Evolutionary conservation across 2,113 vertebrate genomes (phyloP).

Genomic region (Malurus elegans): DNA sequence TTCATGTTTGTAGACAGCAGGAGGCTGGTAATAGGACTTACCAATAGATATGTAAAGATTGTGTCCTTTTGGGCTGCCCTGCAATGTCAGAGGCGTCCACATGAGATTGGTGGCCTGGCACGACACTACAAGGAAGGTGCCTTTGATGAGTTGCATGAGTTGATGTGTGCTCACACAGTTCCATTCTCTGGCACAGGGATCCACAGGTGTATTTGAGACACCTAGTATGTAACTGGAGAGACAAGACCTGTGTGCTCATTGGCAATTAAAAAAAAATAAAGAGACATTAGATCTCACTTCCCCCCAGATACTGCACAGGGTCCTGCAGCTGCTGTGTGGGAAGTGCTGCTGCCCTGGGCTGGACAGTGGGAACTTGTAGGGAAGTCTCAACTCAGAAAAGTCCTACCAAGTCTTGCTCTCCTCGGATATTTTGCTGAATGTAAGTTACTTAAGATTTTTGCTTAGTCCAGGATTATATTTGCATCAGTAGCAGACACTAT

Average conservation of each 20-base stretch:
- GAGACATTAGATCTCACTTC: neutral
- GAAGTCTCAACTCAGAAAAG: neutral
- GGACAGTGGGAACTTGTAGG: neutral
- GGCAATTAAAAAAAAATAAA: neutral
- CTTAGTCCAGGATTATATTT: neutral
- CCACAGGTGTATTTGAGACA: neutral
- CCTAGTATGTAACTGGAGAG: neutral
- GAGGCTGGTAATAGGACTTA: neutral
- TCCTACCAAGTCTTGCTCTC: neutral
- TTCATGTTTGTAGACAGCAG: neutral
- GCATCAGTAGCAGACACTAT: neutral
- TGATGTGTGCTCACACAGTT: neutral
- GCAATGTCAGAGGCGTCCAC: rapidly evolving
- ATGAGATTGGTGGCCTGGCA: neutral
- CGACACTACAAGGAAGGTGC: neutral
- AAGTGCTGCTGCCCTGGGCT: neutral
- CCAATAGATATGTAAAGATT: neutral
- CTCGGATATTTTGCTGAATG: neutral
- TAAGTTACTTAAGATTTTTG: neutral
- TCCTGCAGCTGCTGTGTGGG: neutral
- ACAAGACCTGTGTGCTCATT: neutral
- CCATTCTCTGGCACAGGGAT: neutral
- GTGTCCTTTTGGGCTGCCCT: neutral
- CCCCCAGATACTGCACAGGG: neutral
- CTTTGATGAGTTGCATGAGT: neutral